phyloP scores from a whole-genome alignment of 2,888 invertebrate genomes.

The Chelonus formosanus region DNA sequence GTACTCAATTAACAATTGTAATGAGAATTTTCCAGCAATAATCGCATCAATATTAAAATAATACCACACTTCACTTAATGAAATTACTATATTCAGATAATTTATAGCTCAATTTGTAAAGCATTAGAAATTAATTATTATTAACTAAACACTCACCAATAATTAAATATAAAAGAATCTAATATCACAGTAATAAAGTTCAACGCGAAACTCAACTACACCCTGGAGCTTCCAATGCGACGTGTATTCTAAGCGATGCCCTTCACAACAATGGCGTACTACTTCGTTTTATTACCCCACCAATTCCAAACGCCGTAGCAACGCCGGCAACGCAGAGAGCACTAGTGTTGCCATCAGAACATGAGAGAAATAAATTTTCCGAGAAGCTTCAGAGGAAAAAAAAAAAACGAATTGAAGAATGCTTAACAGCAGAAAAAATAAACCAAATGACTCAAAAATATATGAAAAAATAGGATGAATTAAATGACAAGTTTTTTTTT shows the following conservation, averaged over 20 bases:
- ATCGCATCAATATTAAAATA: too few relatives aligned
- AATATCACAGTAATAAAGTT: conserved; percentile 42
- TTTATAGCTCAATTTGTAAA: too few relatives aligned
- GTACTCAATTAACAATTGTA: too few relatives aligned
- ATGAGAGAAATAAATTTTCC: conserved; percentile 26
- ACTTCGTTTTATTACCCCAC: conserved; percentile 41
- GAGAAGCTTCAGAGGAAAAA: not conserved
- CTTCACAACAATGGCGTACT: conserved; percentile 59
- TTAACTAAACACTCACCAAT: conserved; percentile 44
- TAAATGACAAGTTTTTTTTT: too few relatives aligned
- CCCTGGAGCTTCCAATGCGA: conserved; percentile 48
- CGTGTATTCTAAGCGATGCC: conserved; percentile 60
- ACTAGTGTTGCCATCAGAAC: conserved; percentile 9
- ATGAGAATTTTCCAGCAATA: too few relatives aligned
- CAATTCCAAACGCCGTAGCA: conserved; percentile 29
- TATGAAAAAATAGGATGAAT: too few relatives aligned
- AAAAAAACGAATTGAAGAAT: conserved; percentile 6
- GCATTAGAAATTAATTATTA: not conserved
- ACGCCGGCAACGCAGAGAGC: conserved; percentile 31
- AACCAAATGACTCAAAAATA: too few relatives aligned
- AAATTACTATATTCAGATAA: too few relatives aligned
- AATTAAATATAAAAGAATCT: conserved; percentile 39
- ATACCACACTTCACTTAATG: too few relatives aligned
- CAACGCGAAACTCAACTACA: conserved; percentile 48
- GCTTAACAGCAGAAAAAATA: too few relatives aligned